Conservation (phyloP, 2,113 vertebrate species). For the Prunella fulvescens region DNA sequence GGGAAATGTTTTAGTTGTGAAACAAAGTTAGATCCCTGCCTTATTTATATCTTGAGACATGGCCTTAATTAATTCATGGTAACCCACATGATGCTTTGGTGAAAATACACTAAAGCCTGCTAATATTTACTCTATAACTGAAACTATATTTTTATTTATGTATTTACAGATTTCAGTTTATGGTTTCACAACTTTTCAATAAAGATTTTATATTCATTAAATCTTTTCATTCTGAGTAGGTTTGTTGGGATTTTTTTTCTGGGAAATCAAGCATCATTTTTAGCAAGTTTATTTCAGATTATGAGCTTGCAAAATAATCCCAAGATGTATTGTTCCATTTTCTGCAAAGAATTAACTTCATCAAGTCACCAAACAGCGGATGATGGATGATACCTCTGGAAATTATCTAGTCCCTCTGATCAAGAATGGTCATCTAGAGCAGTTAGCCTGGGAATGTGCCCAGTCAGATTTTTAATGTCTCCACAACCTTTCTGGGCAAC, state of each 20-base stretch:
- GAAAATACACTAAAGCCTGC: not conserved
- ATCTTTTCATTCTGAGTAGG: not conserved
- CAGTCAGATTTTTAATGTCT: not conserved
- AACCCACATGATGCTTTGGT: not conserved
- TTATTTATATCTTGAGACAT: conserved; percentile 21
- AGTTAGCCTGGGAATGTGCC: not conserved
- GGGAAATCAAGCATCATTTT: not conserved
- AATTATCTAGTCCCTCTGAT: not conserved
- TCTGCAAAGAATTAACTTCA: not conserved
- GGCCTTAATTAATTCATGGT: not conserved
- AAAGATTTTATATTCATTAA: not conserved
- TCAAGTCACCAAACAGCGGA: not conserved
- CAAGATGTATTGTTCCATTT: not conserved
- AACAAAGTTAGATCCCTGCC: not conserved
- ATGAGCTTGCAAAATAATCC: not conserved
- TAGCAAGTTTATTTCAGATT: not conserved
- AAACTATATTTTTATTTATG: not conserved
- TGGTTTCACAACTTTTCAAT: not conserved
- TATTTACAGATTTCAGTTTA: not conserved
- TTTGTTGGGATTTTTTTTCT: rapidly evolving
- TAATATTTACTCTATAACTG: not conserved
- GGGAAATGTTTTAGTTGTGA: not conserved
- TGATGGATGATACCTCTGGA: not conserved
- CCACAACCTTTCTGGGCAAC: not conserved
- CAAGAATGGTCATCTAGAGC: not conserved